Conservation (phyloP, 2,113 vertebrate genomes). For the Canis aureus region DNA sequence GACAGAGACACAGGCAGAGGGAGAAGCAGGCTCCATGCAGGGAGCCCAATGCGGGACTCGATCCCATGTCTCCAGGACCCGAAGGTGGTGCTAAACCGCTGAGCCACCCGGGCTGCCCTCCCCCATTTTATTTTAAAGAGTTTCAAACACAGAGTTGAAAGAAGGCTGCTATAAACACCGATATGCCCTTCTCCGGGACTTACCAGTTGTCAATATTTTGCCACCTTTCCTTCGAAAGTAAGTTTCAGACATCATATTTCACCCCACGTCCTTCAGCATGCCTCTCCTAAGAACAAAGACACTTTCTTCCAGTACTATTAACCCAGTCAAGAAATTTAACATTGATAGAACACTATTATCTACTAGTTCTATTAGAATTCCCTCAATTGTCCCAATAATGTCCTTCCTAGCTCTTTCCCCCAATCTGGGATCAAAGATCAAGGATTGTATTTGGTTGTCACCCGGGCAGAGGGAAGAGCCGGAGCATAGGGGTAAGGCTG, state of each 20-base stretch:
- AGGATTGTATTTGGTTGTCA: neutral
- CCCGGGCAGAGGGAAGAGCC: neutral
- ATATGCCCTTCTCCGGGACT: neutral
- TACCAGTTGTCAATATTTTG: neutral
- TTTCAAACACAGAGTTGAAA: constrained; percentile 28
- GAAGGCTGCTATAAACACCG: neutral
- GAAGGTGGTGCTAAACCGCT: no score
- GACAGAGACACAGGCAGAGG: no score
- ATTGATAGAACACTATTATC: neutral
- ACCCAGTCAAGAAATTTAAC: neutral
- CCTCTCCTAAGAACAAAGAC: neutral
- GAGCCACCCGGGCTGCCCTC: no score
- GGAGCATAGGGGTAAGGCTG: neutral
- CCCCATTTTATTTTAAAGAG: neutral
- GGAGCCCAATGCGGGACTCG: no score
- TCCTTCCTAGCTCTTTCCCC: neutral
- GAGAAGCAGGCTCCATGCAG: no score
- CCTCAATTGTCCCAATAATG: neutral
- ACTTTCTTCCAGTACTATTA: neutral
- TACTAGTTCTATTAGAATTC: neutral
- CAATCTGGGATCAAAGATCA: neutral
- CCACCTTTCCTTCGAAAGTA: neutral
- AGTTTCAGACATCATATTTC: neutral
- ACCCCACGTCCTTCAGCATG: neutral
- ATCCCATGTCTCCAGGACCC: no score